These are phyloP conservation scores for Lagopus muta DNA, from an alignment of 2,113 vertebrate genomes.

Conservation along the genomic window DNA sequence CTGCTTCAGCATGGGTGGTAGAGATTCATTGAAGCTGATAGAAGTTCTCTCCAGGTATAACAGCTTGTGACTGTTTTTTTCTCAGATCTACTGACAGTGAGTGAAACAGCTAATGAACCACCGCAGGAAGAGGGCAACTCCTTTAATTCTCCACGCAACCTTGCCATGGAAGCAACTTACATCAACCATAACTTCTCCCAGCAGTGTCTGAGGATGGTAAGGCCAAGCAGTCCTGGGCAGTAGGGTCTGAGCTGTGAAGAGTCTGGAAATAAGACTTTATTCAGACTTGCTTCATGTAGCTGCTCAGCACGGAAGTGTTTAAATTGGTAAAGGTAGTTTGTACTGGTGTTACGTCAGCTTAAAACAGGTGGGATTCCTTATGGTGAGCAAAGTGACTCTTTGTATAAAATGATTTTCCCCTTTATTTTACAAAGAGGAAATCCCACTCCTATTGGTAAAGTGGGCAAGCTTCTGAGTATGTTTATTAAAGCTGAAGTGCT, in stretches of 20 bases:
- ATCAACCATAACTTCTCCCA: conserved; percentile 99
- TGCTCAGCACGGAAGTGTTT: background rate
- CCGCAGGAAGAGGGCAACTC: conserved; percentile 97
- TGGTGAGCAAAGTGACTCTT: background rate
- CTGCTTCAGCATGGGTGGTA: background rate
- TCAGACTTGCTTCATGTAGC: background rate
- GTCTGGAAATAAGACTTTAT: background rate
- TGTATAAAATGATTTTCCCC: background rate
- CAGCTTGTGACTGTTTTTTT: background rate
- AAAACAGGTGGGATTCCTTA: background rate
- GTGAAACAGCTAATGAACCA: conserved; percentile 97
- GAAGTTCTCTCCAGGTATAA: background rate
- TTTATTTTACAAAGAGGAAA: background rate
- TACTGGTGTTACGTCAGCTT: background rate
- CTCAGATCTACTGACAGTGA: conserved; percentile 94
- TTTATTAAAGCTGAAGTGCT: background rate
- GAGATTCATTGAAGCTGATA: fast-evolving
- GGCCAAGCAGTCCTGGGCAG: background rate
- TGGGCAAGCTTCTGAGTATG: background rate
- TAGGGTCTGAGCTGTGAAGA: background rate
- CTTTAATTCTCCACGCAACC: conserved; percentile 96
- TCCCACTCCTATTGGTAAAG: background rate
- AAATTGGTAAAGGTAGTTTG: background rate
- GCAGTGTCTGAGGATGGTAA: conserved; percentile 94
- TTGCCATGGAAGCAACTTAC: conserved; percentile 98